Conservation (phyloP, 2,797 vertebrate species). For the Leptatherina wallacei region DNA sequence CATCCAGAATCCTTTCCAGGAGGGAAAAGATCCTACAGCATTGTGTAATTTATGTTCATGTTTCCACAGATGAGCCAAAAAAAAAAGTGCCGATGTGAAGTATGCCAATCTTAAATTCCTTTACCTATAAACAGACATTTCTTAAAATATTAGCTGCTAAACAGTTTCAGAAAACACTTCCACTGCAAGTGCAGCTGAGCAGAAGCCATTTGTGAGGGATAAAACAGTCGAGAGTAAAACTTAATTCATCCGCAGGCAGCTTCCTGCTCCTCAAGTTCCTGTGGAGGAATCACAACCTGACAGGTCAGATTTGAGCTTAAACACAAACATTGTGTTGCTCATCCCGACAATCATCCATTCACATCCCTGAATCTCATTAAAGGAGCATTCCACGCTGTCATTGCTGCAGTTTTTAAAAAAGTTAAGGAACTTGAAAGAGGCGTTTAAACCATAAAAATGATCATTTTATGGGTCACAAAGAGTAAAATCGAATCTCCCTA, state of each 20-base stretch:
- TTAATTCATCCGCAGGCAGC: not conserved
- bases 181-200: not conserved
- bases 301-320: not conserved
- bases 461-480: too few relatives aligned
- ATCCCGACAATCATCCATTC: not conserved
- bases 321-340: not conserved
- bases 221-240: not conserved
- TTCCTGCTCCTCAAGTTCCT: not conserved
- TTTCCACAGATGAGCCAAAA: not conserved
- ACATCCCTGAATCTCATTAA: not conserved
- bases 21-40: not conserved
- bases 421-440: not conserved
- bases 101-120: not conserved
- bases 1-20: not conserved
- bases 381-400: not conserved
- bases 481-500: too few relatives aligned
- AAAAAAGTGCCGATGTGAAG: not conserved
- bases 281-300: not conserved
- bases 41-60: not conserved
- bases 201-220: too few relatives aligned
- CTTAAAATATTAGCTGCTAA: not conserved
- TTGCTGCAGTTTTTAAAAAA: not conserved
- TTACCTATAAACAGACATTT: not conserved
- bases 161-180: not conserved
- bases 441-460: not conserved